phyloP scores from a whole-genome alignment of 2,888 invertebrate species.

The Eilema depressum region DNA sequence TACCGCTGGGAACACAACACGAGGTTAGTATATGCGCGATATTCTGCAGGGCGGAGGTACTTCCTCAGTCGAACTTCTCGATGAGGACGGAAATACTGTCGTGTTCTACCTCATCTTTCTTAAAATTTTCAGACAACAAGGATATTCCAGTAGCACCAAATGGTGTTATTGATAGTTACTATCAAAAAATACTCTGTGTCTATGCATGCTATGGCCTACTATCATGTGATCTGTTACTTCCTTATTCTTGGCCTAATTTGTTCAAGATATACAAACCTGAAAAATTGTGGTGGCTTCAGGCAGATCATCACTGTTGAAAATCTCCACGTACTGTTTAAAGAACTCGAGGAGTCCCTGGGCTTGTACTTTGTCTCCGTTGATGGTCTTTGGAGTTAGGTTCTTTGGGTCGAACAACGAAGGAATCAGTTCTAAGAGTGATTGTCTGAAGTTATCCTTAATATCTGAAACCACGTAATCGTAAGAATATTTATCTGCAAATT shows the following conservation, averaged over 20 bases:
- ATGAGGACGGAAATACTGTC: too few relatives aligned
- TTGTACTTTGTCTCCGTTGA: constrained; percentile 96
- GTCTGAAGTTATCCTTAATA: constrained; percentile 96
- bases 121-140: too few relatives aligned
- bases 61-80: too few relatives aligned
- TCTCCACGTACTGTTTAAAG: constrained; percentile 98
- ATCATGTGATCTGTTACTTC: too few relatives aligned
- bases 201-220: too few relatives aligned
- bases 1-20: too few relatives aligned
- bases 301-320: constrained; percentile 98
- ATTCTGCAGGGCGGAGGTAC: too few relatives aligned
- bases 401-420: constrained; percentile 94
- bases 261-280: constrained; percentile 85
- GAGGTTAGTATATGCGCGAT: too few relatives aligned
- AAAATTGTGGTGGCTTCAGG: constrained; percentile 99
- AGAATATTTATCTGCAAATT: not conserved
- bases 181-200: too few relatives aligned
- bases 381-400: constrained; percentile 96
- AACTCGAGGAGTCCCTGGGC: constrained; percentile 97
- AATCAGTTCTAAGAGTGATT: constrained; percentile 92
- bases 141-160: too few relatives aligned
- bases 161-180: too few relatives aligned
- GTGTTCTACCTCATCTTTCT: too few relatives aligned
- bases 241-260: not conserved
- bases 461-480: constrained; percentile 86